Evolutionary conservation across 92 coral and sea anemone genomes (phyloP).

Genomic region (Epizoanthus scotinus): DNA sequence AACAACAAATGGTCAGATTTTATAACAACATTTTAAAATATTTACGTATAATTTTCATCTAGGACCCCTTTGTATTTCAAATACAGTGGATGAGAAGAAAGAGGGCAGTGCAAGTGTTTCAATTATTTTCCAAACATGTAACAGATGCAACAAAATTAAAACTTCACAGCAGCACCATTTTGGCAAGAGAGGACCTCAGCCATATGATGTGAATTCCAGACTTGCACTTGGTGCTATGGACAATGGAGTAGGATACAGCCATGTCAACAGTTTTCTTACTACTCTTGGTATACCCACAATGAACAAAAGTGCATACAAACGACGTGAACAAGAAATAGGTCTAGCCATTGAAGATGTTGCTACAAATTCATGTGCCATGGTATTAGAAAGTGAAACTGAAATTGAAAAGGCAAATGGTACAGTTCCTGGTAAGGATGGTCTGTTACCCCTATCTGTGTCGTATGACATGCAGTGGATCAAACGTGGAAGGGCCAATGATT

Average conservation of each 20-base stretch:
- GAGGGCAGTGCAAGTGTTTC: constrained; percentile 16
- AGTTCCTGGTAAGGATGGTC: too few relatives aligned
- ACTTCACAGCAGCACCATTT: constrained; percentile 30
- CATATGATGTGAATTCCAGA: constrained; percentile 38
- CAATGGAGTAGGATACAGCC: constrained; percentile 50
- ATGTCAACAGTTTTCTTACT: constrained; percentile 38
- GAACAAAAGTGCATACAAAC: constrained; percentile 43
- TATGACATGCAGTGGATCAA: too few relatives aligned
- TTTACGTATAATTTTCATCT: not conserved
- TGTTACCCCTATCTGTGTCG: too few relatives aligned
- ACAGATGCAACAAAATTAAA: not conserved
- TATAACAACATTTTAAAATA: too few relatives aligned
- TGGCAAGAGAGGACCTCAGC: constrained; percentile 35
- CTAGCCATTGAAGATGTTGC: constrained; percentile 38
- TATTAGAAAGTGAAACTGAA: constrained; percentile 15
- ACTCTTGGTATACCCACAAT: constrained; percentile 51
- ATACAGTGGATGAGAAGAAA: not conserved
- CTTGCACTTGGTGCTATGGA: constrained; percentile 41
- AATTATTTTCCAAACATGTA: constrained; percentile 5
- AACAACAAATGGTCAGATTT: too few relatives aligned
- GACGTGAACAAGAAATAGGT: constrained; percentile 50
- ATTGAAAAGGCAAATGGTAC: not conserved
- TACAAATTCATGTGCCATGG: constrained; percentile 5
- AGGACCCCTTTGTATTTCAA: constrained; percentile 10
- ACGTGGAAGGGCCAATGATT: too few relatives aligned